Evolutionary conservation across 2,797 vertebrate species (phyloP).

Genomic region (Myripristis jacobus): DNA sequence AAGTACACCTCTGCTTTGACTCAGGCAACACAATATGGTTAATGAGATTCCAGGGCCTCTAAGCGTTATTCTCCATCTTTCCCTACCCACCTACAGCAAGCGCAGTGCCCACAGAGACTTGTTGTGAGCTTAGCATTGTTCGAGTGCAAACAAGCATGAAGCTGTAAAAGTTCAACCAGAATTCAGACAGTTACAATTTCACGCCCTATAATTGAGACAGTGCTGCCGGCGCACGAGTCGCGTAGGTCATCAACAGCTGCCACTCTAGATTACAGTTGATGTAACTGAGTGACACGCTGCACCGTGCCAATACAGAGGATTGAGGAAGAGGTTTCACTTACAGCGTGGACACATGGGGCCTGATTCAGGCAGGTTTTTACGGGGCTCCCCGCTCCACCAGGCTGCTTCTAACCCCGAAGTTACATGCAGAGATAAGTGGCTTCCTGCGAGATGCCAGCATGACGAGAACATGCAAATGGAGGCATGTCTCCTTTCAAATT

Average conservation of each 20-base stretch:
- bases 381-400: background rate
- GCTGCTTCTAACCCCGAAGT: background rate
- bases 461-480: conserved; percentile 16
- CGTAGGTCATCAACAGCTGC: conserved; percentile 65
- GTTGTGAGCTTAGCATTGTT: conserved; percentile 58
- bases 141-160: conserved; percentile 57
- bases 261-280: conserved; percentile 63
- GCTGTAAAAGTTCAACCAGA: conserved; percentile 63
- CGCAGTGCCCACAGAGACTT: conserved; percentile 58
- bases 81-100: conserved; percentile 53
- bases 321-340: conserved; percentile 10
- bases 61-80: conserved; percentile 47
- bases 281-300: conserved; percentile 55
- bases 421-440: background rate
- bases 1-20: conserved; percentile 75
- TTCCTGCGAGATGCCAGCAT: no score
- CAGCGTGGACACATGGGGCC: background rate
- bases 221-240: conserved; percentile 47
- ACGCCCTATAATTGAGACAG: conserved; percentile 54
- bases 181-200: conserved; percentile 68
- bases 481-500: background rate
- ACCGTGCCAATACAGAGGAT: background rate
- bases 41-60: conserved; percentile 72
- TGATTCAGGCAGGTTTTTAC: background rate
- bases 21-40: conserved; percentile 63